phyloP scores from a whole-genome alignment of 2,797 vertebrate genomes.

The Lutjanus campechanus region DNA sequence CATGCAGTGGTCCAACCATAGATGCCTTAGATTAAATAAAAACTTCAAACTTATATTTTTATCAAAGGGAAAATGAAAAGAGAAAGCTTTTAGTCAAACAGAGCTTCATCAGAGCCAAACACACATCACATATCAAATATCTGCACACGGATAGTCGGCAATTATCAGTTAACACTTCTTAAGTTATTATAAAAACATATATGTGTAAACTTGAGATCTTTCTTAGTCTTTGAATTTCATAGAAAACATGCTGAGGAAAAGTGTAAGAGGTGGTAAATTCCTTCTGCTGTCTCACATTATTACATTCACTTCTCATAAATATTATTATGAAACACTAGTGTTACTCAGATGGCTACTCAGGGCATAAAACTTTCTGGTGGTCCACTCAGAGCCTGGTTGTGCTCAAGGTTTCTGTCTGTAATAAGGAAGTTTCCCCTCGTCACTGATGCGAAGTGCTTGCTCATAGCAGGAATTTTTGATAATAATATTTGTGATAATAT shows the following conservation, averaged over 20 bases:
- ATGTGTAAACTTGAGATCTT: background rate
- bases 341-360: background rate
- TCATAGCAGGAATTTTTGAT: no score
- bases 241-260: background rate
- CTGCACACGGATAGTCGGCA: no score
- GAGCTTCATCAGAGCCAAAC: background rate
- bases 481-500: background rate
- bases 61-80: background rate
- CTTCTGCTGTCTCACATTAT: background rate
- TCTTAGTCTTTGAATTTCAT: background rate
- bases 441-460: no score
- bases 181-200: background rate
- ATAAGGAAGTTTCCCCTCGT: no score
- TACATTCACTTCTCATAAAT: background rate
- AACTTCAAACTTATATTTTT: background rate
- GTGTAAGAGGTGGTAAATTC: background rate
- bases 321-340: background rate
- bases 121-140: background rate
- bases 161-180: background rate
- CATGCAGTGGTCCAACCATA: background rate
- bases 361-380: background rate
- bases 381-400: no score
- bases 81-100: background rate
- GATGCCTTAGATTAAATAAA: background rate
- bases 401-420: no score